phyloP scores from a whole-genome alignment of 2,797 vertebrate genomes.

The Enteromius fasciolatus region DNA sequence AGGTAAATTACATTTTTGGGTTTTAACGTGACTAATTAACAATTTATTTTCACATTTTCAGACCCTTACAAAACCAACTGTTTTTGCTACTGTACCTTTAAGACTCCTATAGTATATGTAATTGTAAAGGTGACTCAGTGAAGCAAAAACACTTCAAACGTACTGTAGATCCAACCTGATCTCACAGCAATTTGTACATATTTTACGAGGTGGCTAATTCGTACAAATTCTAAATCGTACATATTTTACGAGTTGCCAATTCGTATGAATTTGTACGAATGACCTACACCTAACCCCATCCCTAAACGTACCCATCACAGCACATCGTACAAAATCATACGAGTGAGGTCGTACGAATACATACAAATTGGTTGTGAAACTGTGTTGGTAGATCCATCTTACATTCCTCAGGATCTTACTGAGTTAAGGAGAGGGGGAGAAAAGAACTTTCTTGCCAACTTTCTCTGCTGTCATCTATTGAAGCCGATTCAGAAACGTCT shows the following conservation, averaged over 20 bases:
- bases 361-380: too few relatives aligned
- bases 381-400: not conserved
- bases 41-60: not conserved
- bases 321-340: too few relatives aligned
- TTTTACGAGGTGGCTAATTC: too few relatives aligned
- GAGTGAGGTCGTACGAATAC: too few relatives aligned
- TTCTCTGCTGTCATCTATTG: constrained; percentile 17
- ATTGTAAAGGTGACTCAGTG: not conserved
- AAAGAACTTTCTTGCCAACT: constrained; percentile 26
- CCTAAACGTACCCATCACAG: too few relatives aligned
- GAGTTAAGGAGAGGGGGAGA: constrained; percentile 4
- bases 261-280: too few relatives aligned
- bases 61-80: not conserved
- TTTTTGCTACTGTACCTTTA: not conserved
- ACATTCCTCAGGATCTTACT: not conserved
- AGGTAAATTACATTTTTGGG: not conserved
- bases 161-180: not conserved
- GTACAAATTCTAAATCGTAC: too few relatives aligned
- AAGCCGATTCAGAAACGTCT: constrained; percentile 49
- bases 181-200: too few relatives aligned
- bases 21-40: not conserved
- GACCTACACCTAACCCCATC: too few relatives aligned
- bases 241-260: too few relatives aligned
- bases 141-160: not conserved
- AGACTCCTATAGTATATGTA: not conserved